phyloP scores from a whole-genome alignment of 2,888 invertebrate genomes.

The Colostygia pectinataria region DNA sequence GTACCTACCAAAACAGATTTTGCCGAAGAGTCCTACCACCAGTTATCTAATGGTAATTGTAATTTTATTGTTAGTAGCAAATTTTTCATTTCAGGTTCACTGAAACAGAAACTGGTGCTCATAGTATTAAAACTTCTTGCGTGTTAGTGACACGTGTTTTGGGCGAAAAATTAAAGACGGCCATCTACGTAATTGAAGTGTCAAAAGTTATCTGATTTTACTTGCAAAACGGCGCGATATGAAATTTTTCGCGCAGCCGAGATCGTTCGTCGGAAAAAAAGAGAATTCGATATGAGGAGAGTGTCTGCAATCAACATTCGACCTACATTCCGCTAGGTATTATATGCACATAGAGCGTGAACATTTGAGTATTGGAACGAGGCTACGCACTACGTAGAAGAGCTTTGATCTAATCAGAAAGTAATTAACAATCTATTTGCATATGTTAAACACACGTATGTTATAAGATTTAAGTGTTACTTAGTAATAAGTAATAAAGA shows the following conservation, averaged over 20 bases:
- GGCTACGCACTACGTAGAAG: slow-evolving; percentile 37
- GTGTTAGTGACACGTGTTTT: slow-evolving; percentile 72
- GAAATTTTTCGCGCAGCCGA: slow-evolving; percentile 77
- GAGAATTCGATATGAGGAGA: slow-evolving; percentile 79
- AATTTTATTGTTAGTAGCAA: no score
- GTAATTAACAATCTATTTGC: slow-evolving; percentile 27
- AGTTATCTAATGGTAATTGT: no score
- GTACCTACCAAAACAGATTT: no score
- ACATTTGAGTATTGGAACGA: slow-evolving; percentile 49
- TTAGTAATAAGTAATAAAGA: no score
- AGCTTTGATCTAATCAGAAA: slow-evolving; percentile 42
- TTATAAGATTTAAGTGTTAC: no score
- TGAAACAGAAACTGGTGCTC: not conserved
- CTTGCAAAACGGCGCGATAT: slow-evolving; percentile 80
- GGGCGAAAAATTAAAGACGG: slow-evolving; percentile 68
- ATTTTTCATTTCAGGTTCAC: no score
- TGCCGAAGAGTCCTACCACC: no score
- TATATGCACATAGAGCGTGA: slow-evolving; percentile 59
- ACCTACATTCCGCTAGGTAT: slow-evolving; percentile 70
- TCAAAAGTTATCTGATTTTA: slow-evolving; percentile 83
- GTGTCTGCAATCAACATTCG: slow-evolving; percentile 76
- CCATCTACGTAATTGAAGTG: slow-evolving; percentile 82
- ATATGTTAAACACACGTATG: no score
- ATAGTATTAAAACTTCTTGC: slow-evolving; percentile 59
- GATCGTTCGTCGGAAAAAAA: slow-evolving; percentile 74